Evolutionary conservation across 2,797 vertebrate genomes (phyloP).

Genomic region (Falco novaeseelandiae): DNA sequence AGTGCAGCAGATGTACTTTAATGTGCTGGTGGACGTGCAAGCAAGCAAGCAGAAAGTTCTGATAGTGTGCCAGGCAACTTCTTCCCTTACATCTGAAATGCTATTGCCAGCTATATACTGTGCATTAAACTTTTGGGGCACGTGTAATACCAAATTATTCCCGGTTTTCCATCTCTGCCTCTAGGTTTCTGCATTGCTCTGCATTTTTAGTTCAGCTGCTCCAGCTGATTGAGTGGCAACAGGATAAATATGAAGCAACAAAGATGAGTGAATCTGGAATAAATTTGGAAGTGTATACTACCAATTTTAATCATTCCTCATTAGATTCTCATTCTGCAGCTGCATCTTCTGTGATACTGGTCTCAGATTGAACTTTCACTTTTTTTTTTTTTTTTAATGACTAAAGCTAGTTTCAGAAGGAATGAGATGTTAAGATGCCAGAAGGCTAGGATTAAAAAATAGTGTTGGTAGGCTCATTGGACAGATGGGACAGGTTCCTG

Average conservation of each 20-base stretch:
- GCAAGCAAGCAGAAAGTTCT: neutral
- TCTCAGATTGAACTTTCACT: neutral
- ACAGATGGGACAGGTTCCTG: neutral
- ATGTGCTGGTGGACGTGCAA: neutral
- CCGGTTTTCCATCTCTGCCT: neutral
- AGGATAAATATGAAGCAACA: neutral
- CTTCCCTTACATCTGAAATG: neutral
- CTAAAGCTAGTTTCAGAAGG: neutral
- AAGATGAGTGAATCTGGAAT: neutral
- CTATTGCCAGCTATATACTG: neutral
- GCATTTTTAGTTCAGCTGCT: neutral
- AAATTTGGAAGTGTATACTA: neutral
- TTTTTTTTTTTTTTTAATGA: neutral
- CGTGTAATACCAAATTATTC: neutral
- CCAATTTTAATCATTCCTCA: constrained; percentile 2
- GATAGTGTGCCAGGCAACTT: neutral
- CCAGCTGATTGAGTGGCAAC: neutral
- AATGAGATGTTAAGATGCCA: neutral
- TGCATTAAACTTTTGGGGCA: neutral
- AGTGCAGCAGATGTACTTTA: neutral
- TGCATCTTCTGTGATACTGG: neutral
- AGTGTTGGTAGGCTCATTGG: neutral
- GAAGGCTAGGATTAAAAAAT: neutral
- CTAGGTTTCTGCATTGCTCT: neutral
- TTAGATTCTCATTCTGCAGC: neutral